Conservation (phyloP, 2,888 invertebrate species). For the Myathropa florea region DNA sequence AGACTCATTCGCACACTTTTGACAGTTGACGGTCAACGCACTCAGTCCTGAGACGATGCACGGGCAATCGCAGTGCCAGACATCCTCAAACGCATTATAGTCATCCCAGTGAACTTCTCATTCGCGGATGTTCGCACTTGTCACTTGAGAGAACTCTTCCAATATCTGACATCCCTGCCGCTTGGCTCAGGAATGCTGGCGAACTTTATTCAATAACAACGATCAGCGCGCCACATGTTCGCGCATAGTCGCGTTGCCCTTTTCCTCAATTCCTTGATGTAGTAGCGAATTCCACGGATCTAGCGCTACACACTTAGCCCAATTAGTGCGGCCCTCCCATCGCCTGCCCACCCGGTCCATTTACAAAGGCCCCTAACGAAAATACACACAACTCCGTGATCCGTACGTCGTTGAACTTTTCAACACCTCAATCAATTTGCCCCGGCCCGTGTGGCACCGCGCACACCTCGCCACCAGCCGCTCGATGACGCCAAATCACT, state of each 20-base stretch:
- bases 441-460: background rate
- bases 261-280: background rate
- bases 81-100: no score
- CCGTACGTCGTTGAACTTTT: constrained; percentile 52
- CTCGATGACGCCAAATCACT: background rate
- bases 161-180: background rate
- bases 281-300: background rate
- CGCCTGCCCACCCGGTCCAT: background rate
- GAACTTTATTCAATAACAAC: background rate
- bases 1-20: no score
- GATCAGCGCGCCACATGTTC: background rate
- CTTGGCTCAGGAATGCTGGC: background rate
- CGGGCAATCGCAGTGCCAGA: no score
- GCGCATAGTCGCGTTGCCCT: background rate
- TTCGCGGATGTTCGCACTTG: background rate
- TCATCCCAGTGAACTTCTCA: no score
- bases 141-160: background rate
- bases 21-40: no score
- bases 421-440: constrained; percentile 58
- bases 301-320: background rate
- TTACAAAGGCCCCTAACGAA: background rate
- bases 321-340: background rate
- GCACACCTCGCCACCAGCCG: background rate
- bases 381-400: constrained; percentile 14
- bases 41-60: no score